phyloP scores from a whole-genome alignment of 2,113 vertebrate species.

The Hemiprocne comata region DNA sequence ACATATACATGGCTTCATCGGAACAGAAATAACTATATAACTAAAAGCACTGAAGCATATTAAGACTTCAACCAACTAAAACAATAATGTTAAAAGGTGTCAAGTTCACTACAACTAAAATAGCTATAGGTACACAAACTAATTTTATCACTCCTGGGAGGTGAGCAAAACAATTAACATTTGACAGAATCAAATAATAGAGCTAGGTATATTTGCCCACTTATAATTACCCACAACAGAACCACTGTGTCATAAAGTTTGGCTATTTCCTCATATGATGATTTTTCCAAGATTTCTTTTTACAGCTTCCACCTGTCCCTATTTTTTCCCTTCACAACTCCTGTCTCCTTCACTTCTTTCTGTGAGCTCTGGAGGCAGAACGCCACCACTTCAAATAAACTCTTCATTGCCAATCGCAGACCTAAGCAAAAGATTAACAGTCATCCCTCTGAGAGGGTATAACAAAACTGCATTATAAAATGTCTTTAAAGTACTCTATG shows the following conservation, averaged over 20 bases:
- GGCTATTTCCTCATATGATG: fast-evolving
- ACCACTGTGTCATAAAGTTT: neutral
- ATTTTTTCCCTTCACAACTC: neutral
- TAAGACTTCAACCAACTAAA: neutral
- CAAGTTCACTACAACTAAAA: neutral
- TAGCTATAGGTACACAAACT: neutral
- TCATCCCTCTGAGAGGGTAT: neutral
- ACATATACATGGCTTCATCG: neutral
- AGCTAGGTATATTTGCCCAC: neutral
- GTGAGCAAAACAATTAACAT: neutral
- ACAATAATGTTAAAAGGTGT: neutral
- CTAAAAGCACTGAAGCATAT: neutral
- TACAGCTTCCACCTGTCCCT: neutral
- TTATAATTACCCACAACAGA: neutral
- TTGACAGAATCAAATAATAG: neutral
- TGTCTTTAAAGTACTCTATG: neutral
- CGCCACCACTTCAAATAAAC: neutral
- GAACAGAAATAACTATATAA: neutral
- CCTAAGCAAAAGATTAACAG: neutral
- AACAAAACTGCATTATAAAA: neutral
- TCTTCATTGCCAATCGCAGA: neutral
- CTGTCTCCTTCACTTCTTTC: neutral
- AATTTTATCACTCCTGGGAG: neutral
- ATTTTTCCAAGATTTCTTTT: neutral
- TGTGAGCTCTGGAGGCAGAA: neutral